Evolutionary conservation across 2,888 invertebrate genomes (phyloP).

Genomic region (Pseudococcus jackbeardsleyi): DNA sequence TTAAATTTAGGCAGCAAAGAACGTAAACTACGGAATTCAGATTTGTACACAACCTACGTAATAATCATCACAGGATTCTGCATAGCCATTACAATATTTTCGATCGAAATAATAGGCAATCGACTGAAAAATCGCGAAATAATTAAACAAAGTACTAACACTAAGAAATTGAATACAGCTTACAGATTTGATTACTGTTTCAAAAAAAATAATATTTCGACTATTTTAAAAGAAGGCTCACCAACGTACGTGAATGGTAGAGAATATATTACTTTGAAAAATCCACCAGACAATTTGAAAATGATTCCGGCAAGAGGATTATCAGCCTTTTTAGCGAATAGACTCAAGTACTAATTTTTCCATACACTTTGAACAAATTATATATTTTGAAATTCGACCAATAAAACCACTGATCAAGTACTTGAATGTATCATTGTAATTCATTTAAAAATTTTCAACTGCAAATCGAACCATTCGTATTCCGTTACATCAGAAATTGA

Average conservation of each 20-base stretch:
- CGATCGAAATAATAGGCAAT: slow-evolving; percentile 74
- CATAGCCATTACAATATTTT: slow-evolving; percentile 77
- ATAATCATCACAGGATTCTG: slow-evolving; percentile 81
- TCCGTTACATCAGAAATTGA: too few species aligned
- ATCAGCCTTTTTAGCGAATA: slow-evolving; percentile 11
- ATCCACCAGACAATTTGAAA: background rate
- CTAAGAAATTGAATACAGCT: background rate
- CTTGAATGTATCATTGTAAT: too few species aligned
- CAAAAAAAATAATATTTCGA: background rate
- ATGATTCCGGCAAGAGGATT: slow-evolving; percentile 11
- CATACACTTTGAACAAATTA: too few species aligned
- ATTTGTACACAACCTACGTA: slow-evolving; percentile 84
- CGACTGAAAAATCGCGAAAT: background rate
- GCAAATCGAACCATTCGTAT: too few species aligned
- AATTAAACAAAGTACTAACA: background rate
- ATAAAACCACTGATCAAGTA: too few species aligned
- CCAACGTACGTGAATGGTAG: slow-evolving; percentile 18
- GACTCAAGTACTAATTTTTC: background rate
- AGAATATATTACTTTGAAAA: slow-evolving; percentile 32
- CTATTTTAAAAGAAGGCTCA: background rate
- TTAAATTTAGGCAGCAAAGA: slow-evolving; percentile 85
- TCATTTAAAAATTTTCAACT: too few species aligned
- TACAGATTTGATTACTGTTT: slow-evolving; percentile 22
- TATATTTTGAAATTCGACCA: too few species aligned
- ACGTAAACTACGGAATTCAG: slow-evolving; percentile 81